Conservation (phyloP, 2,888 invertebrate species). For the Andrena camellia region DNA sequence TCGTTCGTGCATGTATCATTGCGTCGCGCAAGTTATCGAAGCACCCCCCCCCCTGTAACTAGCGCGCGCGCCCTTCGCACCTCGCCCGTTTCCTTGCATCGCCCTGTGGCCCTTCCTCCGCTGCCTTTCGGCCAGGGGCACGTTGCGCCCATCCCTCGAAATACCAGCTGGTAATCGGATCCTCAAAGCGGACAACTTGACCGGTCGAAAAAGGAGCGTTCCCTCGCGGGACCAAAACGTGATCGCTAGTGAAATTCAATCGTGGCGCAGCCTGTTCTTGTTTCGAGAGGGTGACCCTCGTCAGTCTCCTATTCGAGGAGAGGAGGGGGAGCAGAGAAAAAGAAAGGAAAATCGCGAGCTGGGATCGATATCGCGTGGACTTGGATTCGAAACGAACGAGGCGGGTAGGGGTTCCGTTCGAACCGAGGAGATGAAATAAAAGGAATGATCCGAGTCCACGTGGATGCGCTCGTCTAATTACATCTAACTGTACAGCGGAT, state of each 20-base stretch:
- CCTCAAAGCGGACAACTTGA: conserved; percentile 33
- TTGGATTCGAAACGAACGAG: neutral
- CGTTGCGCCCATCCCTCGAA: conserved; percentile 7
- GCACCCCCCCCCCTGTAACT: conserved; percentile 16
- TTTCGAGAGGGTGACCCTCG: conserved; percentile 12
- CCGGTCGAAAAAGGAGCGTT: conserved; percentile 7
- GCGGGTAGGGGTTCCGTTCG: neutral
- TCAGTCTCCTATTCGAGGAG: neutral
- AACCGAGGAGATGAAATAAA: neutral
- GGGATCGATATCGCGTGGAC: neutral
- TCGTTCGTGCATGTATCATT: conserved; percentile 6
- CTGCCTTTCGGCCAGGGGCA: neutral
- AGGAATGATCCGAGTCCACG: conserved; percentile 1
- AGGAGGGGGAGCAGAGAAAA: neutral
- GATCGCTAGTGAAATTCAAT: conserved; percentile 37
- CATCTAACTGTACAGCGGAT: conserved; percentile 64
- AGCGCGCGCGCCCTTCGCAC: neutral
- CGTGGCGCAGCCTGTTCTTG: neutral
- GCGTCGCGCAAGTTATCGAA: conserved; percentile 20
- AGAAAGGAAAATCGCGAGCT: neutral
- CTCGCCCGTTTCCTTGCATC: neutral
- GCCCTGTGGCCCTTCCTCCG: neutral
- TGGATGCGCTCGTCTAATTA: conserved; percentile 53
- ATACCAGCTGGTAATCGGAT: conserved; percentile 45
- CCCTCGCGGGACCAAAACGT: conserved; percentile 25